Evolutionary conservation across 2,113 vertebrate species (phyloP), one percentile per base, ranked within the genome.

Genomic region (Zeus faber): DNA sequence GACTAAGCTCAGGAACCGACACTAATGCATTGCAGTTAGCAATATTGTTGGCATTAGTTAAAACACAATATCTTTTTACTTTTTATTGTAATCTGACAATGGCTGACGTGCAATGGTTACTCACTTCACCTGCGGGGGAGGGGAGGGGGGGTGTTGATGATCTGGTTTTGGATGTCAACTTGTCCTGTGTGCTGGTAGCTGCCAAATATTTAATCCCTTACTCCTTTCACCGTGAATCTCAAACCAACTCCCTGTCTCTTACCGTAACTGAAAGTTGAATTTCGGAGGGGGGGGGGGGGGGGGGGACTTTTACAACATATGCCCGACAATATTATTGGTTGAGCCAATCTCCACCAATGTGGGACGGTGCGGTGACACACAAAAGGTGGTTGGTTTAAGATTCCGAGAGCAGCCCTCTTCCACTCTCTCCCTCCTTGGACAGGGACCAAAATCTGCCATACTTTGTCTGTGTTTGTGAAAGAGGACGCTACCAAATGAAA

Each of bases 401-500:
- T n/a, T 68, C 77, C 69, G 22, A 43, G 49, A 62, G 70, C 68
- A 45, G 49, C 57, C 43, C 67, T 77, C 69, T 54, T 64, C 58
- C 50, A 7, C 60, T 67, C 54, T 65, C 65, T 64, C 58, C 59
- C 65, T 69, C 72, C 58, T 62, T 2, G 59, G 74, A 83, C 67
- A 71, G 83, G 89, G 87, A 88, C 89, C 87, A 88, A 87, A 79
- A 83, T 83, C 76, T 85, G 84, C 86, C 82, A 83, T 87, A 84
- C 59, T 67, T n/a, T 85, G 73, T 83, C 66, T 76, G 75, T 77
- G 73, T 80, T 70, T 81, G 72, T 83, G 77, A 20, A 83, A 72
- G 75, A 78, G 89, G 90, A 90, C 88, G 89, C 91, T 93, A 94
- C 90, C 90, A 92, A 92, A 92, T 93, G 89, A 88, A 85, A 92